phyloP scores from a whole-genome alignment of 2,888 invertebrate genomes.

The Oscheius sp. region DNA sequence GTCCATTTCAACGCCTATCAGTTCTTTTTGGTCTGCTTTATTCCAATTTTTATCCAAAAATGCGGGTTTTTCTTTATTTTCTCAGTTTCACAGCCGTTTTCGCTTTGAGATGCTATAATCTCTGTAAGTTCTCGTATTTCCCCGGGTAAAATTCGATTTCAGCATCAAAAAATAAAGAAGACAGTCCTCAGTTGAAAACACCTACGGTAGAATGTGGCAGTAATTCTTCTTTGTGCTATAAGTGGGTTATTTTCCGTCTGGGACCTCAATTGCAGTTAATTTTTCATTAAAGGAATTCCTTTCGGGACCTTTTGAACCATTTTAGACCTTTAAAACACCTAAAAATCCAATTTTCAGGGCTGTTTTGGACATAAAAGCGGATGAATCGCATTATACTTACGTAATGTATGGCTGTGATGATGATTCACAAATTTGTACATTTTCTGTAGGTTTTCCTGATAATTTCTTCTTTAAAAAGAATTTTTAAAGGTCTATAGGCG shows the following conservation, averaged over 20 bases:
- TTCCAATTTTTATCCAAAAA: no score
- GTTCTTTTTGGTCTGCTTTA: not conserved
- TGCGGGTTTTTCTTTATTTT: not conserved
- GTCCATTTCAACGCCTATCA: not conserved
- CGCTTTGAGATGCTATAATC: conserved; percentile 7
- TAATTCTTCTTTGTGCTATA: not conserved
- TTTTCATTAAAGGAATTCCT: not conserved
- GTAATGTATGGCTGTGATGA: conserved; percentile 20
- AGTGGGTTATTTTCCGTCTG: not conserved
- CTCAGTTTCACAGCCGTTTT: not conserved
- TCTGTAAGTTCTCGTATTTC: not conserved
- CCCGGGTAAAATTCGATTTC: not conserved
- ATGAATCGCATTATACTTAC: conserved; percentile 15
- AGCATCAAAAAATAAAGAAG: not conserved
- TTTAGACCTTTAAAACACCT: not conserved
- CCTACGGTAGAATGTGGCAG: not conserved
- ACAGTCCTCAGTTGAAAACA: not conserved
- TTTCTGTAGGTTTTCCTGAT: not conserved
- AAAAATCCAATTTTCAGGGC: not conserved
- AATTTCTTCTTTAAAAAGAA: not conserved
- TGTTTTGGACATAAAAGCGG: conserved; percentile 12
- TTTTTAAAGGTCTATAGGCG: not conserved
- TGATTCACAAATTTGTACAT: conserved; percentile 2
- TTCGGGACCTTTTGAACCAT: not conserved
- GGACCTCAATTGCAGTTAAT: not conserved